These are phyloP conservation scores for Diarsia dahlii DNA, from an alignment of 2,888 invertebrate genomes.

Conservation along the genomic window DNA sequence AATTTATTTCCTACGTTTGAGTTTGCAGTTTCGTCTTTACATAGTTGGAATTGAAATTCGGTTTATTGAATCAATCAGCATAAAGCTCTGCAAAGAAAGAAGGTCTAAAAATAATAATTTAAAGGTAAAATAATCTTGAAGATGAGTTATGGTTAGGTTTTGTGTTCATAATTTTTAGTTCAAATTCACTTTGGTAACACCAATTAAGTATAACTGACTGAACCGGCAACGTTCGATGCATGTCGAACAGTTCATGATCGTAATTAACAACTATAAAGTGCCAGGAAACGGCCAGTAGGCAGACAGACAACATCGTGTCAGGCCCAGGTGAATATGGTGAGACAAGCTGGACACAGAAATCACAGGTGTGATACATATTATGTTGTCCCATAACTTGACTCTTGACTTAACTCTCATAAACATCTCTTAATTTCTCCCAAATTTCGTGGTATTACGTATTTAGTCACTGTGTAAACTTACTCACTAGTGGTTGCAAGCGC, in stretches of 20 bases:
- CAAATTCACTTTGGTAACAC: no score
- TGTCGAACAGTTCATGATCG: no score
- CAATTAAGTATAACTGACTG: not conserved
- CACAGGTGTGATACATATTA: no score
- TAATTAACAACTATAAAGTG: no score
- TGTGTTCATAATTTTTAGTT: not conserved
- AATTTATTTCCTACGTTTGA: slow-evolving; percentile 26
- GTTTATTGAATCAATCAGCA: slow-evolving; percentile 20
- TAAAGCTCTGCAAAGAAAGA: not conserved
- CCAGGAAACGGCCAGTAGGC: no score
- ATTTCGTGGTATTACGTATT: no score
- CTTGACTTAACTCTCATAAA: not conserved
- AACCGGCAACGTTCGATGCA: not conserved
- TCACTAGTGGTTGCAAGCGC: no score
- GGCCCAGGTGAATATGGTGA: not conserved
- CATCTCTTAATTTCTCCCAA: not conserved
- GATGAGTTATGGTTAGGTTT: not conserved
- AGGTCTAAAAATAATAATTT: not conserved
- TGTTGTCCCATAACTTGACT: no score
- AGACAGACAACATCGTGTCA: not conserved
- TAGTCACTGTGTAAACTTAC: no score
- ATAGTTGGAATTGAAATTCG: slow-evolving; percentile 32
- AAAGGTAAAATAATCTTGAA: not conserved
- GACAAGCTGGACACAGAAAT: not conserved
- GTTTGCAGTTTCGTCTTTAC: slow-evolving; percentile 18